Evolutionary conservation across 2,113 vertebrate genomes (phyloP).

Genomic region (Pseudopodoces humilis): DNA sequence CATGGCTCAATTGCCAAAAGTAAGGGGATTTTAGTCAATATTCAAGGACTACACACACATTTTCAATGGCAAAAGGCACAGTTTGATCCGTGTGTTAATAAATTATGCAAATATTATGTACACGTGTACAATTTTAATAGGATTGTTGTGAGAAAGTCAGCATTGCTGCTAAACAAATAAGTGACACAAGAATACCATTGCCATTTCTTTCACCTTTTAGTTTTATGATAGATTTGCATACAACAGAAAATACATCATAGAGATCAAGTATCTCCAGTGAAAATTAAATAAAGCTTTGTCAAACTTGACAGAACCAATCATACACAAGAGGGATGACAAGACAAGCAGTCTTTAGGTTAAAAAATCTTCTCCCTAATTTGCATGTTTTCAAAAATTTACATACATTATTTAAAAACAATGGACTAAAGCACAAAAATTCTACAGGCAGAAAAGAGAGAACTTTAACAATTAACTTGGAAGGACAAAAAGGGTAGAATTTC

Average conservation of each 20-base stretch:
- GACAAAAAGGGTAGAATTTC: conserved; percentile 91
- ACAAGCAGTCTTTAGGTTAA: conserved; percentile 82
- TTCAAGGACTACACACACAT: conserved; percentile 61
- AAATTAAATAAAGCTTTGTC: conserved; percentile 86
- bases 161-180: conserved; percentile 54
- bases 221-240: conserved; percentile 76
- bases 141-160: conserved; percentile 62
- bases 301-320: conserved; percentile 86
- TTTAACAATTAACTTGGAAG: conserved; percentile 92
- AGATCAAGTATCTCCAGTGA: conserved; percentile 81
- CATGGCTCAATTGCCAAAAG: conserved; percentile 67
- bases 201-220: conserved; percentile 76
- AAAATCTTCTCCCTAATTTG: conserved; percentile 80
- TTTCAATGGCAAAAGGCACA: conserved; percentile 71
- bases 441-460: conserved; percentile 77
- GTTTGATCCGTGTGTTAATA: conserved; percentile 60
- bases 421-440: conserved; percentile 71
- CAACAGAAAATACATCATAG: conserved; percentile 79
- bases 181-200: conserved; percentile 62
- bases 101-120: conserved; percentile 71
- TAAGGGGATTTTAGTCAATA: conserved; percentile 69
- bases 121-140: conserved; percentile 63
- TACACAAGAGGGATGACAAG: conserved; percentile 80
- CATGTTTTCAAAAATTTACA: conserved; percentile 85
- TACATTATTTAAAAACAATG: conserved; percentile 85